Evolutionary conservation across 37 sponge, comb jelly and placozoan species (phyloP), one percentile per base, ranked within the genome.

Genomic region (Eunapius fragilis): DNA sequence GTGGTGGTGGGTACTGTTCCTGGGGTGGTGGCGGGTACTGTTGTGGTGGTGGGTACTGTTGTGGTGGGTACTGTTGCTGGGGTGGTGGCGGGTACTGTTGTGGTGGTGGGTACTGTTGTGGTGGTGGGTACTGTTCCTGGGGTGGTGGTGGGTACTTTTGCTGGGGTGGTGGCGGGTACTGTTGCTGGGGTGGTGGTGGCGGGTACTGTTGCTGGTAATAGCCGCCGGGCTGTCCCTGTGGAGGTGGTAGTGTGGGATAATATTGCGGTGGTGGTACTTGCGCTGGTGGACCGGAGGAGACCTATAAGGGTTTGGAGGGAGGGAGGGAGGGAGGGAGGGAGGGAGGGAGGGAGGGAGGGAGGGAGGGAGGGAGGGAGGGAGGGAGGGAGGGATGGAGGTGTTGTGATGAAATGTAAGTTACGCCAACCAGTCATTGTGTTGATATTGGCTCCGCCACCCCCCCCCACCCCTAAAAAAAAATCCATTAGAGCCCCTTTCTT

Each of bases 211-310:
- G 81, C 32, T 74, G 83, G 33, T 26, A 35, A 72, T 83, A 83
- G 28, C 74, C 83, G 31, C 25, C 83, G 31, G 22, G 83, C 14
- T 34, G 75, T 19, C 31, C 75, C 33, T 74, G 75, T 31, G 75
- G 75, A 74, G 30, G 33, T 23, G 75, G 30, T 23, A 35, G 75
- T 74, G 75, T 31, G 2, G 75, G 34, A 19, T 74, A 74, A 23
- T 74, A 35, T 6, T 74, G 75, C 4, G 71, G 80, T 13, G 82
- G 70, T 10, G 70, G 82, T 30, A 70, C 58, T 33, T 25, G 77
- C 10, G 77, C 25, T 34, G 35, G 77, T 25, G 77, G 35, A 37
- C 25, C 37, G 13, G 77, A 76, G 10, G 3, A 17, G 6, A 2
- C n/a, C 37, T 36, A 33, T 31, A 33, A 73, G n/a, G 17, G 75